A percentile compares a stretch with the other conserved stretches of the same genome.
These are phyloP conservation scores for Labeo catla DNA, from an alignment of 2,113 vertebrate genomes.

Conservation along the genomic window DNA sequence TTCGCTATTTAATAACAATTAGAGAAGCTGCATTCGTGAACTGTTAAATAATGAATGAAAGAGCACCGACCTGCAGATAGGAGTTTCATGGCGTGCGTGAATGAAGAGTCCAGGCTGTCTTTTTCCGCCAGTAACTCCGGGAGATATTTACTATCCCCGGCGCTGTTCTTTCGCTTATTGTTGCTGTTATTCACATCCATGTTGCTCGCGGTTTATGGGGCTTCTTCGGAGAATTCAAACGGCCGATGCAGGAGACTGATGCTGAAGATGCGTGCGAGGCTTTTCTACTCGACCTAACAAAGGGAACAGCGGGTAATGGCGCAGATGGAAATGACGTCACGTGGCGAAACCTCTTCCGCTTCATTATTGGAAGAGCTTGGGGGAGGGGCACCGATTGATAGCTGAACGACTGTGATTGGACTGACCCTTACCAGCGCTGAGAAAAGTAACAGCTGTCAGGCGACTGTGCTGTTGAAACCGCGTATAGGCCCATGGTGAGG, in stretches of 20 bases:
- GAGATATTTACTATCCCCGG: constrained; percentile 86
- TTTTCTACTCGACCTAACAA: constrained; percentile 27
- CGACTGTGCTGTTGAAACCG: not conserved
- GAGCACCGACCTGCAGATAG: constrained; percentile 76
- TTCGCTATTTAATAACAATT: not conserved
- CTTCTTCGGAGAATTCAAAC: not conserved
- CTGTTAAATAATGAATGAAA: not conserved
- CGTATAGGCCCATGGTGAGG: not conserved
- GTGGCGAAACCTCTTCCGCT: not conserved
- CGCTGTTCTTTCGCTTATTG: constrained; percentile 54
- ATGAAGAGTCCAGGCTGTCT: constrained; percentile 94
- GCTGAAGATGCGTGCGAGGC: not conserved
- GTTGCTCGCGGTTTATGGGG: not conserved
- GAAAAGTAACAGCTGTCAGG: not conserved
- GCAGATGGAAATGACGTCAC: not conserved
- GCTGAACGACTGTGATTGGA: not conserved
- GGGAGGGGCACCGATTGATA: not conserved
- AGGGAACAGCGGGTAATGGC: not conserved
- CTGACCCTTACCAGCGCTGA: not conserved
- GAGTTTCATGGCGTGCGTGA: constrained; percentile 94
- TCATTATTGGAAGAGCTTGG: not conserved
- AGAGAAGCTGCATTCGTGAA: constrained; percentile 57
- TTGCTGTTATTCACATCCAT: constrained; percentile 40
- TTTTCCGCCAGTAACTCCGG: constrained; percentile 96
- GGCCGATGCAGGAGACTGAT: not conserved